Evolutionary conservation across 92 coral and sea anemone genomes (phyloP).

Genomic region (Bergia sp.): DNA sequence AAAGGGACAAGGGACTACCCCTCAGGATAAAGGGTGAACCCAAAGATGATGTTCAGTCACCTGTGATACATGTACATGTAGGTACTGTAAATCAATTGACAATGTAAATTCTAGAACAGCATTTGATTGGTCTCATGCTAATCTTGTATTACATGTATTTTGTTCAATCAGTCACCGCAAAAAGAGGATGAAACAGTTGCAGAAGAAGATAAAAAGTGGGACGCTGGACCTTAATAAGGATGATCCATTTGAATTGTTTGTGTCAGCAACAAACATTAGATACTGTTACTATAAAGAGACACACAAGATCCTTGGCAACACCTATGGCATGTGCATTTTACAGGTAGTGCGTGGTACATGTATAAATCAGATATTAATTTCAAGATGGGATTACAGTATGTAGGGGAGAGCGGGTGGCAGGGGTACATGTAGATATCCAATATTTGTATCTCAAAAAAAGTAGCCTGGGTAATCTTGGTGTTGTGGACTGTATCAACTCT

Average conservation of each 20-base stretch:
- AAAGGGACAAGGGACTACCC: no score
- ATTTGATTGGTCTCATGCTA: no score
- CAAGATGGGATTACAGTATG: background rate
- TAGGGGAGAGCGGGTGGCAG: no score
- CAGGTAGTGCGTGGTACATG: slow-evolving; percentile 55
- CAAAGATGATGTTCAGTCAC: no score
- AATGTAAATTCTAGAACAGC: no score
- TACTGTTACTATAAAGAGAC: slow-evolving; percentile 98
- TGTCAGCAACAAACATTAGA: slow-evolving; percentile 93
- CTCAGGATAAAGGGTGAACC: no score
- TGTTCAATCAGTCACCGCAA: slow-evolving; percentile 76
- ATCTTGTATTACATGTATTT: background rate
- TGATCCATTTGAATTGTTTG: slow-evolving; percentile 94
- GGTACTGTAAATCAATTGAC: no score
- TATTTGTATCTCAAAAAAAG: no score
- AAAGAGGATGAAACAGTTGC: slow-evolving; percentile 95
- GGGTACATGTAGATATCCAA: no score
- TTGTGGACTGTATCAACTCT: no score
- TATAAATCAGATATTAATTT: background rate
- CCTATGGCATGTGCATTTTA: slow-evolving; percentile 96
- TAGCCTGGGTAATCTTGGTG: no score
- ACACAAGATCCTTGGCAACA: slow-evolving; percentile 97
- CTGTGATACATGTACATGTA: no score
- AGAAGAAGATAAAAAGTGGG: slow-evolving; percentile 96
- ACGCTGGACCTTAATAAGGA: slow-evolving; percentile 91